Evolutionary conservation across 2,888 invertebrate genomes (phyloP), one percentile per base, ranked within the genome.

Genomic region (Meandrusa payeni): DNA sequence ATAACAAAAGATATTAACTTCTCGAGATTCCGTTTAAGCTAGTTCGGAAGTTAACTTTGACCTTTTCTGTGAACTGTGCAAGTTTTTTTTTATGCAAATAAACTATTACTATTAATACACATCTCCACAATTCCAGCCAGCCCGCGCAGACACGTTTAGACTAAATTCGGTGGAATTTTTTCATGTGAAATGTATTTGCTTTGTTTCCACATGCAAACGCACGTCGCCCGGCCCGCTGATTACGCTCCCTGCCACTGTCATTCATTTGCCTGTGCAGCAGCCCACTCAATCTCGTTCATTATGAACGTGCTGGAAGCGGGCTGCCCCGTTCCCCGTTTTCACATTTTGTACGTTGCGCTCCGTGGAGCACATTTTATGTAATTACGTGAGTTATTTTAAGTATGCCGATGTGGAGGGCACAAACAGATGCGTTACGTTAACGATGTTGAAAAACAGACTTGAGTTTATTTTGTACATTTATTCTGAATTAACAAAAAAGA

Each of bases 201-300:
- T 74, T 77, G 78, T 81, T 77, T 77, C 73, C 64, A 63, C 73
- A 72, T 64, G 64, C 64, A 64, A 74, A 71, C 70, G 72, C 72
- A 70, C 59, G 55, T 72, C 74, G 72, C 65, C 71, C 61, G 79
- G n/a, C 57, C 73, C 75, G 69, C 78, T 82, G 81, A 85, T 85
- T 83, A 80, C 80, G 69, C 64, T 61, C 64, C 64, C 67, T 69
- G 73, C 75, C 70, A 65, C 73, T 70, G 82, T 79, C 82, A 78
- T 81, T 85, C 83, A 83, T 82, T 85, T 79, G 74, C 69, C 74
- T 74, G 72, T 72, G 65, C 77, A 66, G 69, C 73, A 72, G 77
- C 76, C 77, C 71, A 75, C 81, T 83, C 83, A 80, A 81, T 82
- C 79, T 81, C 76, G 76, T 83, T 81, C 76, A 83, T 85, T 81